Percentiles rank a stretch among this genome's conserved stretches.
Evolutionary conservation across 2,797 vertebrate species (phyloP).

Genomic region (Macroramphosus scolopax): DNA sequence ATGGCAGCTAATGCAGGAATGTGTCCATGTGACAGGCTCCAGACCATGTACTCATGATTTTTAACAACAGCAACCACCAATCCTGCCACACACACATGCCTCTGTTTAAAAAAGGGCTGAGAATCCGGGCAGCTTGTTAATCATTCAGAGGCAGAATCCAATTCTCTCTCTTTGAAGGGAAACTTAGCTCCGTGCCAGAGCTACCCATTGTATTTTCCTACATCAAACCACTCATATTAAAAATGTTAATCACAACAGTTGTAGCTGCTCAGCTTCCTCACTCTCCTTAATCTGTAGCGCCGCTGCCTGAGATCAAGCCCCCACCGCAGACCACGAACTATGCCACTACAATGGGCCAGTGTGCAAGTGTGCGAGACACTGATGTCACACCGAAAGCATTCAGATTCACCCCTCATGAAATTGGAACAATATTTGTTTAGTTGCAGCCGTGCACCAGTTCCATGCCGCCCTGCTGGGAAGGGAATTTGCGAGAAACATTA

Average conservation of each 20-base stretch:
- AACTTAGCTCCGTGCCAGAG: constrained; percentile 20
- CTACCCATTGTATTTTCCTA: constrained; percentile 12
- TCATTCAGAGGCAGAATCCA: constrained; percentile 65
- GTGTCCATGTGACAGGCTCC: constrained; percentile 77
- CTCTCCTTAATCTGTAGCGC: constrained; percentile 19
- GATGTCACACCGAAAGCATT: constrained; percentile 80
- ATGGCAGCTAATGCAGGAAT: constrained; percentile 74
- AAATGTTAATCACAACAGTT: constrained; percentile 6
- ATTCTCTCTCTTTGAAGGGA: constrained; percentile 46
- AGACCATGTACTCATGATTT: constrained; percentile 71
- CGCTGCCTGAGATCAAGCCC: constrained; percentile 29
- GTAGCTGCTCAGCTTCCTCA: constrained; percentile 11
- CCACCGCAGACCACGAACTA: constrained; percentile 38
- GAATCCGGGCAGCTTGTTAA: constrained; percentile 68
- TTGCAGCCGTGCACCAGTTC: constrained; percentile 55
- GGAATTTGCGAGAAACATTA: constrained; percentile 46
- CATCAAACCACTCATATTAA: constrained; percentile 4
- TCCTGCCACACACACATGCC: constrained; percentile 53
- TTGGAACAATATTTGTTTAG: constrained; percentile 82
- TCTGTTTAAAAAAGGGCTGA: constrained; percentile 60
- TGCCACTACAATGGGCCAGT: constrained; percentile 76
- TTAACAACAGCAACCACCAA: constrained; percentile 65
- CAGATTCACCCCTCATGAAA: constrained; percentile 73
- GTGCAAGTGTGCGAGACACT: constrained; percentile 68
- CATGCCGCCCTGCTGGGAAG: constrained; percentile 47